Evolutionary conservation across 2,113 vertebrate genomes (phyloP), one percentile per base, ranked within the genome.

Genomic region (Corvus hawaiiensis): DNA sequence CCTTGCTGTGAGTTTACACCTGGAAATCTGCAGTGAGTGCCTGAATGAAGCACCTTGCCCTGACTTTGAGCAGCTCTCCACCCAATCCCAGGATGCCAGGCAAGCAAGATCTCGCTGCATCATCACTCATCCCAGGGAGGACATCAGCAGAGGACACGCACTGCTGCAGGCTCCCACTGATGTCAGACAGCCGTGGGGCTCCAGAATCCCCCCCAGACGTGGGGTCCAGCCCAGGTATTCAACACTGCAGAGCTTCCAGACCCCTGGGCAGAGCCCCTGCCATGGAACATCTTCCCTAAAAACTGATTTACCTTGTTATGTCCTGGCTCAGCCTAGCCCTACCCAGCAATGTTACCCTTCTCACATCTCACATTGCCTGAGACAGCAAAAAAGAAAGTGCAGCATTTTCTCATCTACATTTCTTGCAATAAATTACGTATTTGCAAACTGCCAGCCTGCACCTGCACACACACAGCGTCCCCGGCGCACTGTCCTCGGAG

Each of bases 91-190:
- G 64, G 74, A 75, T 84, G 62, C 81, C 90, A 87, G 78, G 78
- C 78, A 71, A 49, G 88, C 84, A 44, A 55, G 71, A 93, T 92
- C 93, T 93, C 75, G 44, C 96, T 90, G 96, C 94, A 94, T 94
- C 96, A 94, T 93, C 94, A 32, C 74, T 94, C 88, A 44, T 75
- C 66, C 39, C 16, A 6, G 44, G 28, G 71, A 94, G 93, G 91
- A 84, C 63, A 11, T 2, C 68, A 30, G 84, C 77, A 96, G 77
- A 95, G 93, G 94, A 94, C 96, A 92, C 28, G 2, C 44, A 2
- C 78, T 89, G 89, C 93, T 69, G 89, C 87, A 94, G 71, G 62
- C 67, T 89, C 76, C 79, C 89, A 17, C 84, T 2, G 4, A 32
- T 33, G 11, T 27, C 83, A 44, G 46, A 8, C 48, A 73, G 35